phyloP scores from a whole-genome alignment of 2,113 vertebrate species.

The Myrmecophaga tridactyla region DNA sequence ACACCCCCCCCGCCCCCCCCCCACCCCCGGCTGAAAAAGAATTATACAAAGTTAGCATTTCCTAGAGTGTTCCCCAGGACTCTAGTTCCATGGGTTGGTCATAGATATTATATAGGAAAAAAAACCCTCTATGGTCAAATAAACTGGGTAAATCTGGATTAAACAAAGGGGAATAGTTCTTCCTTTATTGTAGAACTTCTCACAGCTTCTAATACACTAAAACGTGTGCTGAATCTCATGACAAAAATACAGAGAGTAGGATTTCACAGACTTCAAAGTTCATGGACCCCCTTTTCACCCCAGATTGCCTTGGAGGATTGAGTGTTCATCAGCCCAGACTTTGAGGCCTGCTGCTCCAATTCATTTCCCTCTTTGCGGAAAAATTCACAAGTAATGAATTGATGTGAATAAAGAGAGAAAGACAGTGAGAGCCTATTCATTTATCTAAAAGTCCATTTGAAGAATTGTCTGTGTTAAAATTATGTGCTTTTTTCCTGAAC shows the following conservation, averaged over 20 bases:
- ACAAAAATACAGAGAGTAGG: neutral
- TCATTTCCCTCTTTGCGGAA: constrained; percentile 53
- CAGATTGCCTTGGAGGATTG: constrained; percentile 8
- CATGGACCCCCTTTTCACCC: neutral
- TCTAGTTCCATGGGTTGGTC: neutral
- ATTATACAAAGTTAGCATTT: neutral
- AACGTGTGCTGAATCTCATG: neutral
- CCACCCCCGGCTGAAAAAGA: neutral
- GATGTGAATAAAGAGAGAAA: constrained; percentile 58
- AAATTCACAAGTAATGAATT: constrained; percentile 60
- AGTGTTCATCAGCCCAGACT: neutral
- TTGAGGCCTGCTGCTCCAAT: constrained; percentile 62
- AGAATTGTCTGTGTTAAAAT: constrained; percentile 63
- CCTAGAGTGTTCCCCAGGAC: neutral
- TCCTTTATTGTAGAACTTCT: neutral
- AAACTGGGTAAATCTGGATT: neutral
- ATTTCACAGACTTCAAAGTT: constrained; percentile 21
- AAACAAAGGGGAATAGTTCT: neutral
- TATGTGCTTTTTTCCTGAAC: neutral
- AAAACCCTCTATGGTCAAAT: neutral
- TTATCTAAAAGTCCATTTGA: constrained; percentile 67
- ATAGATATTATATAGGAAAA: neutral
- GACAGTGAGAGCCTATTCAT: constrained; percentile 56
- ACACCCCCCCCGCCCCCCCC: too few species aligned
- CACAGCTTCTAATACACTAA: constrained; percentile 2